Evolutionary conservation across 2,888 invertebrate genomes (phyloP).

Genomic region (Dorcus parallelipipedus): DNA sequence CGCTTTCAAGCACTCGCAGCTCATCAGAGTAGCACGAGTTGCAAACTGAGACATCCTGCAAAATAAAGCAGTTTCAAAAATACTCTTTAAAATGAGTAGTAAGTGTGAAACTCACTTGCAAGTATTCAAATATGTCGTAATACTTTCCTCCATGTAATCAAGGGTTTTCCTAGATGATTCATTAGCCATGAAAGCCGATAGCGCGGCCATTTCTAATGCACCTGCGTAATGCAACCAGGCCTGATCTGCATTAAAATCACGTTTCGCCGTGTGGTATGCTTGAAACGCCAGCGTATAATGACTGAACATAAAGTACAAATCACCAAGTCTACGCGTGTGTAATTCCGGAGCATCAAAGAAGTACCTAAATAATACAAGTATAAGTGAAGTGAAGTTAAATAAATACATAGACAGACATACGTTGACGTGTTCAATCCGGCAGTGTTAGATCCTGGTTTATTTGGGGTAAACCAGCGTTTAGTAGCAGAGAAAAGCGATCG

Average conservation of each 20-base stretch:
- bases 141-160: conserved; percentile 93
- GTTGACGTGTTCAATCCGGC: conserved; percentile 54
- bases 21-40: conserved; percentile 85
- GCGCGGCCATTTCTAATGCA: conserved; percentile 92
- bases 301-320: conserved; percentile 94
- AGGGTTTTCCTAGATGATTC: conserved; percentile 74
- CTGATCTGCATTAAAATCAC: conserved; percentile 94
- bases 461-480: conserved; percentile 92
- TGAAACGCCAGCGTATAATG: conserved; percentile 90
- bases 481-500: conserved; percentile 91
- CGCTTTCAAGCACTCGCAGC: conserved; percentile 81
- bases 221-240: conserved; percentile 98
- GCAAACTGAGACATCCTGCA: conserved; percentile 86
- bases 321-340: conserved; percentile 88
- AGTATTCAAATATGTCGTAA: conserved; percentile 83
- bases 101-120: conserved; percentile 65
- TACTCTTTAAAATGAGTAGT: background rate
- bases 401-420: conserved; percentile 7
- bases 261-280: conserved; percentile 93
- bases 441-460: conserved; percentile 58
- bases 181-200: conserved; percentile 86
- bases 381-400: conserved; percentile 1
- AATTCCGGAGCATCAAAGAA: conserved; percentile 84
- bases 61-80: conserved; percentile 13
- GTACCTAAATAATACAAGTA: conserved; percentile 56